A percentile compares a stretch with the other conserved stretches of the same genome.
These are phyloP conservation scores for Myodes glareolus DNA, from an alignment of 2,113 vertebrate genomes.

Conservation along the genomic window DNA sequence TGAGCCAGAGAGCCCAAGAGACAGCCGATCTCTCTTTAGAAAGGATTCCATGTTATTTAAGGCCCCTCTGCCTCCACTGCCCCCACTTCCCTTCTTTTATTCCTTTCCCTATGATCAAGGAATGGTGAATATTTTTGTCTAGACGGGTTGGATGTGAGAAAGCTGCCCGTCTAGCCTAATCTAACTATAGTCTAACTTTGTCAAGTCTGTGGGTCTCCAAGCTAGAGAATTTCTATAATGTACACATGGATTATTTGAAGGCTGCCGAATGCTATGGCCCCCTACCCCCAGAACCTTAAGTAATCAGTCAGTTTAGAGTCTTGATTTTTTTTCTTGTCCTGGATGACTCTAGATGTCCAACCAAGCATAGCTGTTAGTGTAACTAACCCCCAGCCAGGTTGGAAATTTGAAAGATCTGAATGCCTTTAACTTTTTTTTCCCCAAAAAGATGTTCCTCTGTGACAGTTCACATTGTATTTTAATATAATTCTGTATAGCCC, in stretches of 20 bases:
- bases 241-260: conserved; percentile 29
- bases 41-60: conserved; percentile 72
- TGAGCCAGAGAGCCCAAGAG: conserved; percentile 63
- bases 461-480: conserved; percentile 60
- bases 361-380: conserved; percentile 15
- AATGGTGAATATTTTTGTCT: conserved; percentile 54
- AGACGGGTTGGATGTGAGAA: conserved; percentile 75
- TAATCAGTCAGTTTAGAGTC: not conserved
- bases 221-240: conserved; percentile 16
- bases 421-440: conserved; percentile 26
- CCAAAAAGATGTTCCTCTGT: not conserved
- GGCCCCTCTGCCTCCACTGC: conserved; percentile 36
- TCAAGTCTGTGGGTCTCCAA: conserved; percentile 52
- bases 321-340: conserved; percentile 15
- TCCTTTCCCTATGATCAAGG: conserved; percentile 15
- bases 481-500: conserved; percentile 63
- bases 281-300: conserved; percentile 26
- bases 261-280: not conserved
- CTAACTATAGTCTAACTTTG: conserved; percentile 54
- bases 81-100: not conserved
- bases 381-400: not conserved
- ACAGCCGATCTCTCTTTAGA: conserved; percentile 63
- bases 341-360: conserved; percentile 50
- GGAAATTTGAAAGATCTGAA: conserved; percentile 28
- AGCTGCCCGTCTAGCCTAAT: conserved; percentile 59